Base-by-base conservation (phyloP, 2,888 invertebrate genomes). In the Orthonevra nobilis region DNA sequence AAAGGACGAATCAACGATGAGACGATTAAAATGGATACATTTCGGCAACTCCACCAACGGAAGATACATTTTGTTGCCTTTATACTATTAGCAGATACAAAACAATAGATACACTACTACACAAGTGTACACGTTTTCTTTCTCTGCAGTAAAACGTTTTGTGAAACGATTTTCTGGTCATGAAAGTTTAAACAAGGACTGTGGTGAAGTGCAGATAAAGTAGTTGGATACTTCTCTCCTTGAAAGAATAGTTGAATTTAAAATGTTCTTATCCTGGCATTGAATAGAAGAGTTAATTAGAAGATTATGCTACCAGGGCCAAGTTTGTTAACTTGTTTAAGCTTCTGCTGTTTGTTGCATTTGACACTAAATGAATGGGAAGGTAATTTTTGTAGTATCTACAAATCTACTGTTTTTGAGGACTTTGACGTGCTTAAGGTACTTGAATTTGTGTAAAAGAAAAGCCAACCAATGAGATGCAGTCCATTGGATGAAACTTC, bases 281-380 rank as follows among this genome's bases (percentile, higher is more conserved):
- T 23, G 26, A n/a, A n/a, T 23, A 54, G 19, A 46, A 44, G 61
- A 70, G 61, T 70, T 70, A 70, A 70, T 70, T 70, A 70, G 69
- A 61, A 52, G 50, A 70, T 61, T 70, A 61, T 44, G 14, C 44
- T 28, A n/a, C n/a, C n/a, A 6, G 1, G 44, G 30, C 28, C 38
- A 36, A 52, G 52, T 61, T 20, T 42, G 30, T 52, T 61, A 52
- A 36, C 34, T 70, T 52, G 28, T 10, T 9, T 54, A 34, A 52
- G 17, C 40, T 69, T 2, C 34, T 17, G 28, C 34, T 48, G 5
- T 38, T 28, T 61, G 52, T 34, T 30, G n/a, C n/a, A n/a, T n/a
- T n/a, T n/a, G n/a, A n/a, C n/a, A n/a, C n/a, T n/a, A n/a, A n/a
- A n/a, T n/a, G n/a, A n/a, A n/a, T n/a, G n/a, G n/a, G n/a, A n/a